Conservation (phyloP, 2,888 invertebrate species). For the Clistopyga incitator region DNA sequence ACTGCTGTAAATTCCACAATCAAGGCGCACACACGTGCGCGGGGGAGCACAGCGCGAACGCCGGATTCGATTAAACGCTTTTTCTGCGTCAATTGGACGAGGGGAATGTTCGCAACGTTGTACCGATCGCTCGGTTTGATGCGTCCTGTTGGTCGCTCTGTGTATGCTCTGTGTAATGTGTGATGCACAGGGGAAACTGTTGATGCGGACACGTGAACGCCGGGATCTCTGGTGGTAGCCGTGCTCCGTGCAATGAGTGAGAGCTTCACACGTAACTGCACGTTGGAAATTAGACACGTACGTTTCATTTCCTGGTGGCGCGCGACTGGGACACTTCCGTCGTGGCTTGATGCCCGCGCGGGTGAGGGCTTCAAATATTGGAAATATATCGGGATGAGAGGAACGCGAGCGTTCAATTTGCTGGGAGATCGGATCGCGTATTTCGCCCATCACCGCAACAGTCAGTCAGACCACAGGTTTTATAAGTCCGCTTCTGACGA, state of each 20-base stretch:
- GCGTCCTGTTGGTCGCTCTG: constrained; percentile 28
- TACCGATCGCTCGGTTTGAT: constrained; percentile 34
- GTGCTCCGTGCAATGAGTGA: constrained; percentile 22
- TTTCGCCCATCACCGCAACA: constrained; percentile 8
- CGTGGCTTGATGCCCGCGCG: constrained; percentile 70
- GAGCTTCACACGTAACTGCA: constrained; percentile 50
- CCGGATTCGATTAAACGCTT: constrained; percentile 42
- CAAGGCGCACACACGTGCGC: background rate
- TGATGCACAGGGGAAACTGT: constrained; percentile 68
- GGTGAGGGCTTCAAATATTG: constrained; percentile 79
- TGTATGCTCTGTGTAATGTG: constrained; percentile 29
- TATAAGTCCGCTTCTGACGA: constrained; percentile 68
- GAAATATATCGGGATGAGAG: constrained; percentile 76
- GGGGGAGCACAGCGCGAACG: constrained; percentile 41
- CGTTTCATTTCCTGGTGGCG: constrained; percentile 82
- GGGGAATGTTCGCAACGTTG: constrained; percentile 11
- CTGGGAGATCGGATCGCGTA: constrained; percentile 75
- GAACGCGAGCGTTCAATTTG: constrained; percentile 78
- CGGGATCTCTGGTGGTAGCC: constrained; percentile 3
- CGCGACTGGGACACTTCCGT: constrained; percentile 81
- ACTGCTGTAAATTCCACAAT: background rate
- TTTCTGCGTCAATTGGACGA: constrained; percentile 37
- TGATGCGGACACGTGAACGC: constrained; percentile 57
- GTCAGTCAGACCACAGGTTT: constrained; percentile 66
- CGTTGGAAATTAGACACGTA: constrained; percentile 83